Evolutionary conservation across 2,797 vertebrate species (phyloP).

Genomic region (Spinibarbus caldwelli): DNA sequence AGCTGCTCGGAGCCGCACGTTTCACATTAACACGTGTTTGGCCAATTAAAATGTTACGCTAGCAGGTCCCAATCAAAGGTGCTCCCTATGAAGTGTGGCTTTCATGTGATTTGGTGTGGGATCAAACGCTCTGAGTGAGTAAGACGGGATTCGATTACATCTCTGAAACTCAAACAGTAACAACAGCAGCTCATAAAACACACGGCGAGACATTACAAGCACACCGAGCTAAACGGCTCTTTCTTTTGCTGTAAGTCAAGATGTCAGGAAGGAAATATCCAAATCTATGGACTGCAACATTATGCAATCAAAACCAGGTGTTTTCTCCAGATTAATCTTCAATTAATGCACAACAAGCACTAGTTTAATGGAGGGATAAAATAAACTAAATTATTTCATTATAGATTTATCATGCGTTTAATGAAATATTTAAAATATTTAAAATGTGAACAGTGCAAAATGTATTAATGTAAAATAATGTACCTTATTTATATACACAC

Average conservation of each 20-base stretch:
- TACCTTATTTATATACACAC: not conserved
- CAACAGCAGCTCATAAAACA: not conserved
- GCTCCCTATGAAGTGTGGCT: not conserved
- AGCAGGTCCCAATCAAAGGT: slow-evolving; percentile 19
- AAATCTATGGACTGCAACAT: not conserved
- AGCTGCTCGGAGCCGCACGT: slow-evolving; percentile 40
- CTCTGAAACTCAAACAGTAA: not conserved
- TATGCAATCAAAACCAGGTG: not conserved
- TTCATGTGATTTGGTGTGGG: not conserved
- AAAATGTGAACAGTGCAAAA: not conserved
- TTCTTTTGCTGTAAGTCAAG: not conserved
- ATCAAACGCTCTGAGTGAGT: not conserved
- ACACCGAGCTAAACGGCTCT: not conserved
- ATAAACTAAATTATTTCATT: not conserved
- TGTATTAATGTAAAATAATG: not conserved
- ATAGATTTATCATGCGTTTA: not conserved
- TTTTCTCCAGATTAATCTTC: not conserved
- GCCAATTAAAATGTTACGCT: slow-evolving; percentile 34
- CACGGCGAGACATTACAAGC: not conserved
- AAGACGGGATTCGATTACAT: not conserved
- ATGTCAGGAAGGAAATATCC: not conserved
- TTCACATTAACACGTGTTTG: slow-evolving; percentile 1
- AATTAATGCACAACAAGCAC: not conserved
- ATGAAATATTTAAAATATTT: not conserved
- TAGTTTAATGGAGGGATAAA: not conserved